phyloP scores from a whole-genome alignment of 2,888 invertebrate species.

The Operophtera brumata region DNA sequence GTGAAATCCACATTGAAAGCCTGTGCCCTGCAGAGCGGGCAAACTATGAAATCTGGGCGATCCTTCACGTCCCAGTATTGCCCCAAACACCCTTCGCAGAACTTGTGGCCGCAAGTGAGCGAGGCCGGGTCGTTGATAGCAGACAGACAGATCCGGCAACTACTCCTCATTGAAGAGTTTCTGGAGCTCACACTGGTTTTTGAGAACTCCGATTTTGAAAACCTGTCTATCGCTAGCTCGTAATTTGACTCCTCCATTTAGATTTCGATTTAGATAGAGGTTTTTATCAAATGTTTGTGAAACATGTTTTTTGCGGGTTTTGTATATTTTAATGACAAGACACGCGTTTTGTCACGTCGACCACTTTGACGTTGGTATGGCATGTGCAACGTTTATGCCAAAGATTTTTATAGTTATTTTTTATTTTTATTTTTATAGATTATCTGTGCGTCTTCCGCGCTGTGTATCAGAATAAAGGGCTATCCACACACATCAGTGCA shows the following conservation, averaged over 20 bases:
- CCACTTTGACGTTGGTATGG: background rate
- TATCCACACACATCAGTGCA: too few relatives aligned
- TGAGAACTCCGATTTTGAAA: conserved; percentile 21
- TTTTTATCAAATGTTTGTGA: background rate
- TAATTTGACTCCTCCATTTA: conserved; percentile 31
- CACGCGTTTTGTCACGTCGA: background rate
- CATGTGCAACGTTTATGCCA: conserved; percentile 4
- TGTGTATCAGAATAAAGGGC: too few relatives aligned
- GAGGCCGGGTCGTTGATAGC: conserved; percentile 47
- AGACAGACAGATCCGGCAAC: conserved; percentile 62
- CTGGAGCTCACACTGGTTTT: conserved; percentile 34
- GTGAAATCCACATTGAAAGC: conserved; percentile 56
- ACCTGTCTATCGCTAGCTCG: conserved; percentile 15
- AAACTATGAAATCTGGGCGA: conserved; percentile 51
- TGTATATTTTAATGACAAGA: background rate
- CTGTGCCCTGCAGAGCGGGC: conserved; percentile 56
- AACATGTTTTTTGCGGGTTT: conserved; percentile 10
- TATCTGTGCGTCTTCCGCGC: too few relatives aligned
- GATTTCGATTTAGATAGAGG: background rate
- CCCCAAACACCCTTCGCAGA: conserved; percentile 56
- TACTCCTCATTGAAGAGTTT: conserved; percentile 38
- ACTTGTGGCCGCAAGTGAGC: conserved; percentile 60
- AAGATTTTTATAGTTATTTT: conserved; percentile 9
- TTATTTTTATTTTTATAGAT: conserved; percentile 1
- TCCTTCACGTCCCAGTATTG: conserved; percentile 52